Conservation (phyloP, 2,888 invertebrate species). For the Microctonus brassicae region DNA sequence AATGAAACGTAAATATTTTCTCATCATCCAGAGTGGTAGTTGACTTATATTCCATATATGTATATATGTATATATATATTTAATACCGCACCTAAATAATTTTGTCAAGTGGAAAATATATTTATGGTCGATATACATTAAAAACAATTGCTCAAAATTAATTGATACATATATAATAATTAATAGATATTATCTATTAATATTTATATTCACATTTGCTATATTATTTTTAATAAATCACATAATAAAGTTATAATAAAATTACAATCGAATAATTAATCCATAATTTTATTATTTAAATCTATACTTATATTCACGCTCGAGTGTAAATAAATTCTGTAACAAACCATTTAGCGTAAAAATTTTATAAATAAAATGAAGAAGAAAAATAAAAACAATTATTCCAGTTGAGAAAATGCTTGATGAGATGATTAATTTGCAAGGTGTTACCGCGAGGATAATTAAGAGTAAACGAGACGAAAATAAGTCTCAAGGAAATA, state of each 20-base stretch:
- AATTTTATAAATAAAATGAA: background rate
- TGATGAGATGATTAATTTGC: slow-evolving; percentile 10
- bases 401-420: background rate
- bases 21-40: slow-evolving; percentile 21
- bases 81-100: background rate
- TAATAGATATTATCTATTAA: too few species aligned
- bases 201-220: too few species aligned
- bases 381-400: background rate
- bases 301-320: background rate
- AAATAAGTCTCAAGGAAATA: background rate
- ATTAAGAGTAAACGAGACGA: slow-evolving; percentile 3
- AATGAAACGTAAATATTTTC: slow-evolving; percentile 23
- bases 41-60: background rate
- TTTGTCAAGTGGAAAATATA: slow-evolving; percentile 3
- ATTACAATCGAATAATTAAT: too few species aligned
- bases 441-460: slow-evolving; percentile 31
- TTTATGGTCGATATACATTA: background rate
- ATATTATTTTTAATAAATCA: too few species aligned
- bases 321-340: background rate
- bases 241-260: too few species aligned
- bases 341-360: background rate
- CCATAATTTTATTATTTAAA: background rate
- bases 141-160: background rate
- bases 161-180: too few species aligned
- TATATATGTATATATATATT: too few species aligned